Evolutionary conservation across 2,113 vertebrate genomes (phyloP).

Genomic region (Phoenicopterus ruber): DNA sequence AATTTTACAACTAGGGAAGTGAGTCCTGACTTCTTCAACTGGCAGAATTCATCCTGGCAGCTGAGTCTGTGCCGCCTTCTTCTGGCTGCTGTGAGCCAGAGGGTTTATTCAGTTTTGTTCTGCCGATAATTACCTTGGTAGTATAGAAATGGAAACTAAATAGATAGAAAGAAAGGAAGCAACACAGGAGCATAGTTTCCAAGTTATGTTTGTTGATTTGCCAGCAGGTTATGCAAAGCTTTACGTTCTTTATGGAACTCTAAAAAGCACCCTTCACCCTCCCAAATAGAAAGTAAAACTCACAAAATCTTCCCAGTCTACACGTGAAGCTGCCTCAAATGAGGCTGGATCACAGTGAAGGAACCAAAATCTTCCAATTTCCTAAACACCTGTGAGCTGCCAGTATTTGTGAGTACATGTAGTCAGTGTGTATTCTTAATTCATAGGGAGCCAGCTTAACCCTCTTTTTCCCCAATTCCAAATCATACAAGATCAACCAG

Average conservation of each 20-base stretch:
- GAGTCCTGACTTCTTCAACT: constrained; percentile 9
- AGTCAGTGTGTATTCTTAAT: background rate
- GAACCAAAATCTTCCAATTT: background rate
- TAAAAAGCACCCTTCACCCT: background rate
- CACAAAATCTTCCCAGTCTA: background rate
- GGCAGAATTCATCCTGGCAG: background rate
- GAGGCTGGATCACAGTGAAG: background rate
- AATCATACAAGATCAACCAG: background rate
- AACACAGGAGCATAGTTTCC: background rate
- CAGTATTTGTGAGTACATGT: background rate
- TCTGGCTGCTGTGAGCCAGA: background rate
- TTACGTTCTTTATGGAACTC: background rate
- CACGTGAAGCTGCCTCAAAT: background rate
- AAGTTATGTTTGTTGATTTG: background rate
- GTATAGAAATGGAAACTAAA: background rate
- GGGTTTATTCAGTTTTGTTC: background rate
- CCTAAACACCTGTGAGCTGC: background rate
- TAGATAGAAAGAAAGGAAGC: background rate
- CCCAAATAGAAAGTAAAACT: background rate
- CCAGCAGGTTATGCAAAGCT: background rate
- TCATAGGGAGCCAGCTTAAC: background rate
- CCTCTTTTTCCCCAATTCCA: background rate
- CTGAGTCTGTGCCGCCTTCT: background rate
- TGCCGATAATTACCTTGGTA: background rate
- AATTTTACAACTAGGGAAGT: constrained; percentile 16